phyloP scores from a whole-genome alignment of 2,888 invertebrate genomes.

The Frankliniella intonsa region DNA sequence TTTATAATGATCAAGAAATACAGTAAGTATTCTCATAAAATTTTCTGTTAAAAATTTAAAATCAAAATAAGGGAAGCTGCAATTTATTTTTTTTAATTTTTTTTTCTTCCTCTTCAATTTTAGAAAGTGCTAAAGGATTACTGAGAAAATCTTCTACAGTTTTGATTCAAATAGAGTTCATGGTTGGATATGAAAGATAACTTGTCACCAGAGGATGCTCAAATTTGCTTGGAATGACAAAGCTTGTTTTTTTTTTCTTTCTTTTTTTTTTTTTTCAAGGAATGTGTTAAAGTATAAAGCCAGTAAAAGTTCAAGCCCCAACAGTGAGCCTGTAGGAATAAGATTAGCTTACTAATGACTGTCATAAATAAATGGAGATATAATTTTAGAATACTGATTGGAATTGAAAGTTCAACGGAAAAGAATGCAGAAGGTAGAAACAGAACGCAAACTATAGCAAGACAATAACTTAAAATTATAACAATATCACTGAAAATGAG shows the following conservation, averaged over 20 bases:
- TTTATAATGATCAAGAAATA: background rate
- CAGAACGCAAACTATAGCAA: background rate
- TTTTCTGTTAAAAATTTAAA: background rate
- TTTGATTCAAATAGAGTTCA: too few relatives aligned
- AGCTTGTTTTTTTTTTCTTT: background rate
- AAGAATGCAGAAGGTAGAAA: background rate
- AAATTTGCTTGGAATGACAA: background rate
- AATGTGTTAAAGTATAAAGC: background rate
- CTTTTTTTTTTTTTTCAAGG: background rate
- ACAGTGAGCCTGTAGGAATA: background rate
- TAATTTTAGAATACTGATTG: conserved; percentile 22
- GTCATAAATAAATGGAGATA: conserved; percentile 2
- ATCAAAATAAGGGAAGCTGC: background rate
- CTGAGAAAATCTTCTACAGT: background rate
- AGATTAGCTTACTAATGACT: conserved; percentile 10
- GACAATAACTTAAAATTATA: conserved; percentile 20
- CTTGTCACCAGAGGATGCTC: background rate
- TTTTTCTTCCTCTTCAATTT: background rate
- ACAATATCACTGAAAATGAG: conserved; percentile 20
- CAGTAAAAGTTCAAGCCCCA: background rate
- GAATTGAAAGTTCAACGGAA: background rate
- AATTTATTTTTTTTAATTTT: background rate
- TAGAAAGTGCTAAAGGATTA: background rate
- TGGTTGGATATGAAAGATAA: too few relatives aligned
- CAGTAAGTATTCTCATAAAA: background rate